phyloP scores from a whole-genome alignment of 2,888 invertebrate genomes.

The Zaprionus obscuricornis region DNA sequence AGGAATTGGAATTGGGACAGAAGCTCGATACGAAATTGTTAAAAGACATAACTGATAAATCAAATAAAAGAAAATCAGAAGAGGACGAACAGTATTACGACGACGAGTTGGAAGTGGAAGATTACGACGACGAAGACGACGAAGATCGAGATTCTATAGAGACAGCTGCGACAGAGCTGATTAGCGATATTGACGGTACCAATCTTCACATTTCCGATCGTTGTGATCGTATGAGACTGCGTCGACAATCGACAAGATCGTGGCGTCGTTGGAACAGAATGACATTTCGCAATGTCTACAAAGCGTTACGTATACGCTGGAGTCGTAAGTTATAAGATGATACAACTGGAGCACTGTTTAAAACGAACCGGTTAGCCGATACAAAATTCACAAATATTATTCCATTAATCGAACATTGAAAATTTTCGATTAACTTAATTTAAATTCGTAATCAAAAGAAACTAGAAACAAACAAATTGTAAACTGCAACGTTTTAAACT shows the following conservation, averaged over 20 bases:
- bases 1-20: too few relatives aligned
- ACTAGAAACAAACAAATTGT: too few relatives aligned
- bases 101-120: slow-evolving; percentile 26
- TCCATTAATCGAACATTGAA: too few relatives aligned
- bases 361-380: too few relatives aligned
- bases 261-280: slow-evolving; percentile 59
- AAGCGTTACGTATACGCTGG: slow-evolving; percentile 80
- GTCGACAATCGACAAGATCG: slow-evolving; percentile 20
- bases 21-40: too few relatives aligned
- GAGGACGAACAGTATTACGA: too few relatives aligned
- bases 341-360: not conserved
- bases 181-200: slow-evolving; percentile 20
- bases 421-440: too few relatives aligned
- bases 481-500: too few relatives aligned
- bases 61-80: too few relatives aligned
- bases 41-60: too few relatives aligned
- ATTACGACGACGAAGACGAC: slow-evolving; percentile 16
- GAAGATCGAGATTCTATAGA: slow-evolving; percentile 34
- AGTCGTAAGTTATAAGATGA: slow-evolving; percentile 81
- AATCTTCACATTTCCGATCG: slow-evolving; percentile 1
- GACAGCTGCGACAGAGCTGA: slow-evolving; percentile 40
- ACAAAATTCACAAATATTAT: too few relatives aligned
- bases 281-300: slow-evolving; percentile 82
- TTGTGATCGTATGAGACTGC: slow-evolving; percentile 32
- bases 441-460: too few relatives aligned